Evolutionary conservation across 2,888 invertebrate species (phyloP), one percentile per base, ranked within the genome.

Genomic region (Drosophila melanocephala): DNA sequence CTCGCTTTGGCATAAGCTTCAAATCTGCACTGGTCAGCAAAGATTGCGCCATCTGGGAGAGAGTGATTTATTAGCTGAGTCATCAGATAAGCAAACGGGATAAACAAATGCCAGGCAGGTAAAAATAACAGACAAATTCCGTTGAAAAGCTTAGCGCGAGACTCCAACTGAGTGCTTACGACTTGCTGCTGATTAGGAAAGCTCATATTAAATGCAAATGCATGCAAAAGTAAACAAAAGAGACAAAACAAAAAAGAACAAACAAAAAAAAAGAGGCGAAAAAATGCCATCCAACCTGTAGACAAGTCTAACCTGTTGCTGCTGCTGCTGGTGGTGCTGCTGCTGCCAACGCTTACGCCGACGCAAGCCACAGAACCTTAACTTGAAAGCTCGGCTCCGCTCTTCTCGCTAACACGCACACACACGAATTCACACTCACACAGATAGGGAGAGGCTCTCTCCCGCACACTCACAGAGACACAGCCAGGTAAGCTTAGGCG

Each of bases 271-370:
- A 32, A 32, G 9, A 30, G 19, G 32, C 16, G 7, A 44, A 44
- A 76, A 76, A 86, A 86, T 83, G 69, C 76, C 76, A 87, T 88
- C 85, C 71, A 88, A 86, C 86, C 89, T 86, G 86, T 89, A 87
- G 76, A 83, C 86, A 73, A 76, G 85, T 79, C 81, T 84, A 83
- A 83, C 83, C 88, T 84, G 83, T 84, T 84, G 81, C 63, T 58
- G 75, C 12, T 84, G 81, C 61, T 61, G 75, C 22, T 39, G 39
- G 3, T 44, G 22, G 44, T 55, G 71, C 32, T 66, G 77, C 58
- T 69, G 79, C 66, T 72, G 79, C 66, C 69, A 70, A 72, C 71
- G 81, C 61, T 72, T 63, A 77, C 83, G 84, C 81, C 84, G 74
- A 75, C 81, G 85, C 76, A 82, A 81, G 83, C 81, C 69, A 72